Base-by-base conservation (phyloP, 2,888 invertebrate genomes). In the Tachina fera region DNA sequence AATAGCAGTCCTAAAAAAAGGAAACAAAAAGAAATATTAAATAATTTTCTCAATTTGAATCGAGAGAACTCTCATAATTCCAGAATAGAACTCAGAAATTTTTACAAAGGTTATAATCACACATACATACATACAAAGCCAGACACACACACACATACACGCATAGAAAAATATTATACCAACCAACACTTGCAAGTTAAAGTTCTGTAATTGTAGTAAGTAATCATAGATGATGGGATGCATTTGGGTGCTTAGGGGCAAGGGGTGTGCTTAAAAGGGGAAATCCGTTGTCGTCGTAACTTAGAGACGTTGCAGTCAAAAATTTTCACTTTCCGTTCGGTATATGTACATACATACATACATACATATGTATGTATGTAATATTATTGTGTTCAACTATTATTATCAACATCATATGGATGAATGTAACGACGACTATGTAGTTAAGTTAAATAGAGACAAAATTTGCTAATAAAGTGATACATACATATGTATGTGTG, bases 251-350 rank as follows among this genome's bases (percentile, higher is more conserved):
- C 10, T 61, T 39, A 39, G 56, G 16, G 51, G 49, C 4, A 68
- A 60, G 41, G 72, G 53, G 71, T 16, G 16, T 31, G 39, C 72
- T 43, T 19, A 41, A 72, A 68, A 58, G 60, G 84, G 58, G 65
- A 87, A 87, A 86, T 88, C 56, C 47, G 87, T 53, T 65, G 78
- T 13, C n/a, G 75, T 71, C 61, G 83, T 87, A 81, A 81, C 81
- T 71, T 80, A 78, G 68, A 60, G 49, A 51, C 70, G 60, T 41
- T 65, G 65, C 51, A 83, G 88, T 89, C 89, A 90, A 88, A 90
- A 89, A 92, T 92, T 92, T 92, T 92, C 92, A 92, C 92, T 92
- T 92, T 92, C 92, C 91, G 91, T 92, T 92, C 89, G 56, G 72
- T 61, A 19, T 43, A 51, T 53, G n/a, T n/a, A n/a, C n/a, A n/a